Evolutionary conservation across 2,113 vertebrate species (phyloP).

Genomic region (Perca flavescens): DNA sequence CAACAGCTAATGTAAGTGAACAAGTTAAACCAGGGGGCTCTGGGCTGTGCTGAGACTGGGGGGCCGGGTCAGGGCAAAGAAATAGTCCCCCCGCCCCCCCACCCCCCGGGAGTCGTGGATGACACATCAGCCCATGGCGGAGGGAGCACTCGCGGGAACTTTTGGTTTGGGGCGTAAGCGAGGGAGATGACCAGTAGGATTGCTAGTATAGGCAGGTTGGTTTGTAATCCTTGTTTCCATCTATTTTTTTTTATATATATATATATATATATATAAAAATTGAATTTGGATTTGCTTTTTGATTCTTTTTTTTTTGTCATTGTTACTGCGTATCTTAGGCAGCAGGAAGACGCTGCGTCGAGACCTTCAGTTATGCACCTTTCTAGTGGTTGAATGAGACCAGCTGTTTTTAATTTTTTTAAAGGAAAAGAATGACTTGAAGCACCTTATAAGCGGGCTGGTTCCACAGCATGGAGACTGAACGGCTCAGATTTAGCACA

Average conservation of each 20-base stretch:
- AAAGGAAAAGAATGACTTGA: conserved; percentile 48
- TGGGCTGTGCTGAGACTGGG: conserved; percentile 74
- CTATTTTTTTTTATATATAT: conserved; percentile 65
- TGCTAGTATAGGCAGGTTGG: conserved; percentile 56
- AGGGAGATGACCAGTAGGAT: conserved; percentile 43
- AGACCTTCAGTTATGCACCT: conserved; percentile 73
- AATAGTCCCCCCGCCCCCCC: background rate
- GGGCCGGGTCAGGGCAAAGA: conserved; percentile 27
- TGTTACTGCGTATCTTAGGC: conserved; percentile 56
- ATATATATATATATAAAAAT: conserved; percentile 17
- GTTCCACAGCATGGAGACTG: conserved; percentile 51
- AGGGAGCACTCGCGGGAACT: conserved; percentile 41
- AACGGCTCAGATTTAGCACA: conserved; percentile 61
- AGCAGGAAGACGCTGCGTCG: background rate
- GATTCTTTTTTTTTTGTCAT: conserved; percentile 34
- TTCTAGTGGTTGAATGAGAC: conserved; percentile 78
- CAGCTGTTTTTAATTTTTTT: conserved; percentile 61
- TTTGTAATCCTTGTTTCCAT: conserved; percentile 68
- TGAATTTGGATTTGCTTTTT: conserved; percentile 68
- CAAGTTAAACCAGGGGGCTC: conserved; percentile 82
- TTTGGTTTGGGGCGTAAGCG: conserved; percentile 13
- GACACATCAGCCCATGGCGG: conserved; percentile 4
- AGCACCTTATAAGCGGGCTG: conserved; percentile 81
- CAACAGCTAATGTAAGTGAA: conserved; percentile 89
- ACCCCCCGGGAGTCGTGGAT: background rate